Percentiles rank a stretch among this genome's conserved stretches.
Conservation (phyloP, 2,113 vertebrate species). For the Bolborhynchus lineola region DNA sequence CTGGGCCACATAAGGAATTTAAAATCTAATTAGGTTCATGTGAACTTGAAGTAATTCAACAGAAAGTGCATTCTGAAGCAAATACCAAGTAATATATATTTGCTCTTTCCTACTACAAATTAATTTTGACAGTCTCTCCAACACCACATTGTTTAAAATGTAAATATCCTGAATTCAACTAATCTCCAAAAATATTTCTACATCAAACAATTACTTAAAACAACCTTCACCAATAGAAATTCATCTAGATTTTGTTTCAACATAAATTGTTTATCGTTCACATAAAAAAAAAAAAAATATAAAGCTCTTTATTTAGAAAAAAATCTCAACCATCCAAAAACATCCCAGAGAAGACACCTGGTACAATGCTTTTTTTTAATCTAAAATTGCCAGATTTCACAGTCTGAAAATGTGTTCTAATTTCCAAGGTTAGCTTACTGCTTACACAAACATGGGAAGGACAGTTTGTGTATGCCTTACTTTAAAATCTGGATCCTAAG, state of each 20-base stretch:
- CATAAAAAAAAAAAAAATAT: too few species aligned
- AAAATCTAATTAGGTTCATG: constrained; percentile 51
- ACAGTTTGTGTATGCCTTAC: not conserved
- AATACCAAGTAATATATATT: constrained; percentile 57
- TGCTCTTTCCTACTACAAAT: not conserved
- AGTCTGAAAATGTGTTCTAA: not conserved
- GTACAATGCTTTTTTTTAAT: not conserved
- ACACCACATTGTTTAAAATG: not conserved
- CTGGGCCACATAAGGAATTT: not conserved
- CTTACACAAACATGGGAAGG: not conserved
- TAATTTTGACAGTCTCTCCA: constrained; percentile 8
- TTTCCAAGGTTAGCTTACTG: not conserved
- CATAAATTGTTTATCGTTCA: not conserved
- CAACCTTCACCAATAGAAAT: not conserved
- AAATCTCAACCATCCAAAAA: not conserved
- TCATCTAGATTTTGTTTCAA: not conserved
- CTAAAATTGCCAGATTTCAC: not conserved
- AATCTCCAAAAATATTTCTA: not conserved
- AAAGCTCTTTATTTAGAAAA: not conserved
- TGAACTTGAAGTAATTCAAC: constrained; percentile 50
- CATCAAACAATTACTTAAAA: not conserved
- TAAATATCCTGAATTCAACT: not conserved
- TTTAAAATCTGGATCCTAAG: not conserved
- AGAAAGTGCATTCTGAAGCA: constrained; percentile 66
- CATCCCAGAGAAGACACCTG: not conserved